Conservation (phyloP, 2,797 vertebrate genomes). For the Falco naumanni region DNA sequence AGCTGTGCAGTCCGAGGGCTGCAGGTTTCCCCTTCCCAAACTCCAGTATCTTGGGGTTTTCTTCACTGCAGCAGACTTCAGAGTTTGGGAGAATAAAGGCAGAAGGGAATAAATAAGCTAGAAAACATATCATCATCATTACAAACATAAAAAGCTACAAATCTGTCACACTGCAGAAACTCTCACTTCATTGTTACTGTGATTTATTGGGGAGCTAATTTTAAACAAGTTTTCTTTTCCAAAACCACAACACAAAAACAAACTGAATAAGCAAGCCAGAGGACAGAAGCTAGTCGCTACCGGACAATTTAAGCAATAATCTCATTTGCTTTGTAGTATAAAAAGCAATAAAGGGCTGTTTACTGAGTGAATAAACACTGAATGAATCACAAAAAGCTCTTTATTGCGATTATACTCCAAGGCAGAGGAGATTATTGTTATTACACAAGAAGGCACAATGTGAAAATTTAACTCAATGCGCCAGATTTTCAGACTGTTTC, state of each 20-base stretch:
- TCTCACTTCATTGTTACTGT: conserved; percentile 78
- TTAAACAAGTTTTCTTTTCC: conserved; percentile 75
- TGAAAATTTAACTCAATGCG: conserved; percentile 73
- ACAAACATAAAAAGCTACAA: conserved; percentile 80
- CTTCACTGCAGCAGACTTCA: conserved; percentile 41
- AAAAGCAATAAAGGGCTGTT: conserved; percentile 77
- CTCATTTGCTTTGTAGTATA: conserved; percentile 78
- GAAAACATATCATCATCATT: conserved; percentile 78
- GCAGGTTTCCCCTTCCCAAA: background rate
- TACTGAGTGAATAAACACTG: conserved; percentile 77
- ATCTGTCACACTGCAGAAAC: conserved; percentile 78
- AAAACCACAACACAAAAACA: conserved; percentile 75
- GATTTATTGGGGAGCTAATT: conserved; percentile 81
- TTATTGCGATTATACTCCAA: conserved; percentile 73
- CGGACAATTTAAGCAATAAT: conserved; percentile 77
- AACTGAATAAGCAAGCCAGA: conserved; percentile 71
- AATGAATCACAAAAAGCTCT: conserved; percentile 77
- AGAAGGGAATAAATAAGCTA: conserved; percentile 72
- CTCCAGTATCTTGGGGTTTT: conserved; percentile 34
- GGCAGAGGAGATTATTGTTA: conserved; percentile 72
- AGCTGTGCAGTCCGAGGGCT: background rate
- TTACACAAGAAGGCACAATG: conserved; percentile 67
- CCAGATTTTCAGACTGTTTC: conserved; percentile 67
- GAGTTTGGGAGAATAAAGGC: conserved; percentile 52
- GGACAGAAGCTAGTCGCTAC: conserved; percentile 70